Base-by-base conservation (phyloP, 2,888 invertebrate genomes). In the Epistrophe grossulariae region DNA sequence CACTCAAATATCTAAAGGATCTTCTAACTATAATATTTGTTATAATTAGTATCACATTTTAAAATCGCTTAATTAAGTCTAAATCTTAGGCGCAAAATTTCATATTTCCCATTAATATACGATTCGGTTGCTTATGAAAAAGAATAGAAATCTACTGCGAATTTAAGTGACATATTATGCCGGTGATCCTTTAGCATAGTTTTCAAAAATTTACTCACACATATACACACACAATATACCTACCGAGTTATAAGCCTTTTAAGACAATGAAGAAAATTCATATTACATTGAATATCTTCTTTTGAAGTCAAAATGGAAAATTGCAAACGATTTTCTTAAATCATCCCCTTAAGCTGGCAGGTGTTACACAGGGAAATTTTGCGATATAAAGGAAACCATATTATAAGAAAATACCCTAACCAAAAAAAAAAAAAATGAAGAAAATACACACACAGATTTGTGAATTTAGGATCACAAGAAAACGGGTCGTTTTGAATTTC, bases 401-500 rank as follows among this genome's bases (percentile, higher is more conserved):
- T 40, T 24, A 52, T 40, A 31, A 11, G 24, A 48, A 66, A 66
- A 48, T 38, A 38, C 4, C 50, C 3, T 17, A 50, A 19, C 40
- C 17, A 59, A 57, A 9, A 57, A 6, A 45, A 71, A 10, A 71
- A 4, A 50, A 8, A 4, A 62, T 19, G 45, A 55, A 40, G 50
- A 79, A n/a, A 45, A 64, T 38, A 68, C 3, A 35, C 59, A 35
- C 59, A 45, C 76, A 79, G 83, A 81, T 73, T 78, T 68, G 59
- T 48, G 76, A 73, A 81, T 81, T 50, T 40, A 68, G 84, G 70
- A 79, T 78, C 70, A 64, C 62, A 62, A 74, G 66, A 57, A 43
- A 78, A 48, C 48, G 82, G 78, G 52, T 74, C 76, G 83, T 71
- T 87, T 87, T 87, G 76, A 87, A 87, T 87, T 87, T 87, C 87